Evolutionary conservation across 2,113 vertebrate genomes (phyloP).

Genomic region (Larimichthys polyactis): DNA sequence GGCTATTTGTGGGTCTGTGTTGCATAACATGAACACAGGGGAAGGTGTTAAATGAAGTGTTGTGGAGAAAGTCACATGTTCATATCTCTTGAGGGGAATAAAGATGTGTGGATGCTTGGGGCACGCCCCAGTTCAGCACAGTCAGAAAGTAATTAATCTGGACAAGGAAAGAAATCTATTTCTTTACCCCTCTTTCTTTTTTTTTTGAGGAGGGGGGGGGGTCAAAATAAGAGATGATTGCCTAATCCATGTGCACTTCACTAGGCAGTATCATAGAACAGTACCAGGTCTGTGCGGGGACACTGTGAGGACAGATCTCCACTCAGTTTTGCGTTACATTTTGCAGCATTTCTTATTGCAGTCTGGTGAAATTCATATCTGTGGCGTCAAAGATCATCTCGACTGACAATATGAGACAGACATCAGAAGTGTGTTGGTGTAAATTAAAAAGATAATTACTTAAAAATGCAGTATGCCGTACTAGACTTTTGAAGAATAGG

Average conservation of each 20-base stretch:
- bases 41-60: slow-evolving; percentile 74
- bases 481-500: slow-evolving; percentile 29
- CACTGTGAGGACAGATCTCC: slow-evolving; percentile 9
- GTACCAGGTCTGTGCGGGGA: slow-evolving; percentile 8
- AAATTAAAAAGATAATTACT: slow-evolving; percentile 21
- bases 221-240: slow-evolving; percentile 21
- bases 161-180: slow-evolving; percentile 14
- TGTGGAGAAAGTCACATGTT: slow-evolving; percentile 63
- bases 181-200: background rate
- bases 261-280: slow-evolving; percentile 2
- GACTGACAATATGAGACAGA: background rate
- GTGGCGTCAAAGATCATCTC: slow-evolving; percentile 26
- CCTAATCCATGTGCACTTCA: background rate
- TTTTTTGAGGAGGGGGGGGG: background rate
- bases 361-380: slow-evolving; percentile 18
- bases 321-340: slow-evolving; percentile 24
- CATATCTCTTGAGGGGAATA: slow-evolving; percentile 37
- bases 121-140: slow-evolving; percentile 18
- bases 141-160: slow-evolving; percentile 21
- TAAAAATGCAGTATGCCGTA: slow-evolving; percentile 18
- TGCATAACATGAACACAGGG: slow-evolving; percentile 58
- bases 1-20: slow-evolving; percentile 63
- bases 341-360: slow-evolving; percentile 13
- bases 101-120: slow-evolving; percentile 36
- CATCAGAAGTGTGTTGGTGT: slow-evolving; percentile 11